Base-by-base conservation (phyloP, 2,113 vertebrate genomes). In the Melierax canorus region DNA sequence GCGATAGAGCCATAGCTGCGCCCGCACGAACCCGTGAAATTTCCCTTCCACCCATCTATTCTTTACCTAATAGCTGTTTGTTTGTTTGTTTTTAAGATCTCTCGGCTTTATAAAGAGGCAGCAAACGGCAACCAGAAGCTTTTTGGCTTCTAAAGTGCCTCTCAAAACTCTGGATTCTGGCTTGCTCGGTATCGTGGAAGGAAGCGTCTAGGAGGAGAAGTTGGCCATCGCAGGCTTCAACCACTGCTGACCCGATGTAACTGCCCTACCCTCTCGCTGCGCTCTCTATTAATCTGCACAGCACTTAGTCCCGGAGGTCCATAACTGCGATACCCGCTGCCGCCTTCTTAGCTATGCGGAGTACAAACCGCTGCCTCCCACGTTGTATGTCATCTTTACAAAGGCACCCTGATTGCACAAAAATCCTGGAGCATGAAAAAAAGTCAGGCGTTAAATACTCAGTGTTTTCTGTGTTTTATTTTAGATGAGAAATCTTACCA, bases 1-100 rank as follows among this genome's bases (percentile, higher is more conserved):
- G n/a, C 7, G 4, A 2, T 1, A 5, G 62, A 55, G 55, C 74
- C 17, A 0, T 0, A 7, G 55, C 38, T 2, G 5, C 32, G 7
- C 17, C 0, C 36, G 1, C 53, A 2, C 53, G 3, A 10, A 8
- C 4, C n/a, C 41, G 0, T 0, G 0, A 27, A 8, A 19, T n/a
- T 27, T 12, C 84, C 22, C 19, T 36, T 34, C 30, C 36, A 5
- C 5, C 2, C 36, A 10, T 2, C 10, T 19, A 8, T 4, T 38
- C 60, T 48, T 59, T 12, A 38, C 32, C 13, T 7, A 4, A 27
- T 2, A 1, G 0, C 36, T 8, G 20, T 22, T 22, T 27, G 5
- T 20, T 38, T 26, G 5, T 29, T 39, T 41, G 41, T 18, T 10
- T 17, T 22, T 4, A 23, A 41, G 9, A 9, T 15, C 30, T 17